These are phyloP conservation scores for Brachyalestes nurse DNA, from an alignment of 2,797 vertebrate genomes.

Conservation along the genomic window DNA sequence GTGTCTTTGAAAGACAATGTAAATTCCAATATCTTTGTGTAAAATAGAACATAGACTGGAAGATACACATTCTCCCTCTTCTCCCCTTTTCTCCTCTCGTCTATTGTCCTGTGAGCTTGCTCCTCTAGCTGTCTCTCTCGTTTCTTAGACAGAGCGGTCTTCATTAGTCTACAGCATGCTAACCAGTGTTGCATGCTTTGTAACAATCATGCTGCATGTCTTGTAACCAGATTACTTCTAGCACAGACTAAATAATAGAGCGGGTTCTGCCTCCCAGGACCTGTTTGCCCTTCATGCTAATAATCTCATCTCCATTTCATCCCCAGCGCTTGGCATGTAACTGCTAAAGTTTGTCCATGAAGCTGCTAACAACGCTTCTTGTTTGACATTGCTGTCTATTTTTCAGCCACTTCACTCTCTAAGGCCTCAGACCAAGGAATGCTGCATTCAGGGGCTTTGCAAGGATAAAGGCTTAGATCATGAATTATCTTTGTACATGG, in stretches of 20 bases:
- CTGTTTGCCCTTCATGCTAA: slow-evolving; percentile 27
- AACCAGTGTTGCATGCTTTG: background rate
- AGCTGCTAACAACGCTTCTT: background rate
- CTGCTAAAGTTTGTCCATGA: background rate
- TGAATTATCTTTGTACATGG: background rate
- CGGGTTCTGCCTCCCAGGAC: background rate
- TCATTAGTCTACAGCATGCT: background rate
- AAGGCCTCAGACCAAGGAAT: background rate
- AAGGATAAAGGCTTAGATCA: background rate
- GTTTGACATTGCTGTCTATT: background rate
- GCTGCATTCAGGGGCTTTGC: background rate
- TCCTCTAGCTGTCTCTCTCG: background rate
- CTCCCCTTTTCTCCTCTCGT: background rate
- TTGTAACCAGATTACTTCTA: background rate
- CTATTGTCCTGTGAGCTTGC: background rate
- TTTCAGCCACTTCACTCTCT: background rate
- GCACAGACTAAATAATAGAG: background rate
- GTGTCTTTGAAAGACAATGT: background rate
- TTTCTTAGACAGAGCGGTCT: background rate
- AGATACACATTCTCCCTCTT: background rate
- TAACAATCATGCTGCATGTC: background rate
- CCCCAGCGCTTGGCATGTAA: background rate
- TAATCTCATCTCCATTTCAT: background rate
- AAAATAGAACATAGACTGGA: background rate
- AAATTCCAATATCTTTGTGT: background rate